Base-by-base conservation (phyloP, 2,888 invertebrate genomes). In the Alitta virens region DNA sequence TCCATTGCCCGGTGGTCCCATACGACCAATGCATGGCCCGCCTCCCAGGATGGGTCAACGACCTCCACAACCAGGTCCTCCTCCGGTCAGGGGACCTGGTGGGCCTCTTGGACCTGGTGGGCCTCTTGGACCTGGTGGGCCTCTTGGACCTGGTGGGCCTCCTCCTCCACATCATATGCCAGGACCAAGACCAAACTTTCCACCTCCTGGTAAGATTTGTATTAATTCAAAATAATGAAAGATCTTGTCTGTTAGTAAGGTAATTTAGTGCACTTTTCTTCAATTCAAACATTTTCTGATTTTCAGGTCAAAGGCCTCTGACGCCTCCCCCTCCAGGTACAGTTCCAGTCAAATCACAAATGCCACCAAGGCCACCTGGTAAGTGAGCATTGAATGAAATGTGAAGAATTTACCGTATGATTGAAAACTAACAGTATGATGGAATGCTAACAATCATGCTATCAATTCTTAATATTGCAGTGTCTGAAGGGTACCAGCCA, bases 1-100 rank as follows among this genome's bases (percentile, higher is more conserved):
- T 7, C 49, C 49, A 49, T n/a, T 49, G 24, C 67, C 65, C 18
- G 68, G 50, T 40, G 46, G 46, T 16, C 46, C 26, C 2, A 18
- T 21, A 25, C 49, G 16, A 3, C 52, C 57, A 14, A 18, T 49
- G 18, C 49, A 16, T 49, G 23, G 49, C 0, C 40, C 60, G 14
- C 43, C 43, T 9, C 5, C 40, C 46, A 24, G 46, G 21, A 46
- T 46, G 46, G 46, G 46, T 21, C 46, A n/a, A n/a, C n/a, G 46
- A 46, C 46, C 46, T 18, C n/a, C 18, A 5, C 18, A 21, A 46
- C 7, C 18, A 5, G 46, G 46, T 12, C 9, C 16, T 9, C 46
- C 46, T 5, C 46, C 46, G 5, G n/a, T 18, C 7, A 46, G 46
- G n/a, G 46, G 46, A 5, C 46, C 46, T 9, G n/a, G n/a, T n/a